Base-by-base conservation (phyloP, 1,140 invertebrate genomes). In the Brachionus angularis region DNA sequence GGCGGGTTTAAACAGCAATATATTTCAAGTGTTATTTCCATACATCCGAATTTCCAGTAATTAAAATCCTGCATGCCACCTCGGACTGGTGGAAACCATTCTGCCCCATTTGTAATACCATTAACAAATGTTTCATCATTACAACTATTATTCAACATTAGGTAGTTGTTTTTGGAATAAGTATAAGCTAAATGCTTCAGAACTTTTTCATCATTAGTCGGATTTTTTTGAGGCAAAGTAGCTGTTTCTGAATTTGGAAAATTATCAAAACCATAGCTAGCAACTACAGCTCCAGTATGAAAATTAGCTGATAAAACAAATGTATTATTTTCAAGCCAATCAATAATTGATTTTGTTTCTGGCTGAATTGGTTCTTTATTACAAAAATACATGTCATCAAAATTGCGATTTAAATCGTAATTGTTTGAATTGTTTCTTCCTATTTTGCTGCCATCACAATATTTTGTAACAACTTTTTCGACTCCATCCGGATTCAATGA, bases 41-140 rank as follows among this genome's bases (percentile, higher is more conserved):
- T 96, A 79, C 92, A 95, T 46, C 93, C 94, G 76, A 91, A 93
- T 87, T 91, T 91, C 12, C 97, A 86, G 78, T 98, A 98, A 80
- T 98, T 98, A 82, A 91, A 98, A 79, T 98, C 96, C 84, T 98
- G 94, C 93, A 98, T 98, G 42, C 93, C 92, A 58, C 80, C 79
- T 31, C 14, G 12, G 1, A 62, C 34, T 16, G 23, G 39, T 3
- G 23, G 33, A 33, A 29, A 62, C 58, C 58, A 62, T 14, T 1
- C 4, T 3, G 34, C 53, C 14, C 53, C 53, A 23, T 58, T 58
- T 1, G 53, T 58, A 8, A 58, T 33, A 8, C 53, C 53, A 33
- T 58, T 23, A 1, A 2, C 25, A 58, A 58, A 58, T 1, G 5
- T 5, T 36, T 18, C n/a, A 2, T 21, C 53, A 36, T 23, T 10